Conservation (phyloP, 2,888 invertebrate species). For the Tortricodes alternella region DNA sequence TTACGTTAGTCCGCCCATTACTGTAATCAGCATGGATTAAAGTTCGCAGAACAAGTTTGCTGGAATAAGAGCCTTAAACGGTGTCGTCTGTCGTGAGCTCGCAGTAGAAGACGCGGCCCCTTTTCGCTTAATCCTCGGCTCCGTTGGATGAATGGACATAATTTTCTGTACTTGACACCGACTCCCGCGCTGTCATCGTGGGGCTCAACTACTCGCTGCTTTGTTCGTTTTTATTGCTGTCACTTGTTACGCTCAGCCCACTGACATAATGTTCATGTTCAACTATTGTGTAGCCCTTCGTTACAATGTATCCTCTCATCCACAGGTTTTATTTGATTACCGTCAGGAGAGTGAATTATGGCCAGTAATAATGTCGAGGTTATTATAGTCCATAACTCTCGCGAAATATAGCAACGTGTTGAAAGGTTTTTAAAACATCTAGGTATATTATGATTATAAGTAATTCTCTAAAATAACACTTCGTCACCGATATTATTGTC, state of each 20-base stretch:
- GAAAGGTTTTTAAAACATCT: no score
- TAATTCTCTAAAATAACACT: no score
- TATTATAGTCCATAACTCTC: background rate
- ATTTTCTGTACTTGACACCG: constrained; percentile 80
- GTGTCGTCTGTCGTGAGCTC: constrained; percentile 50
- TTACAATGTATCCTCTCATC: constrained; percentile 26
- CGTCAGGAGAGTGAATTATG: constrained; percentile 7
- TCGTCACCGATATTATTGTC: no score
- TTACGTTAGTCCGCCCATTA: constrained; percentile 7
- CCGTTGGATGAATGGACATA: constrained; percentile 77
- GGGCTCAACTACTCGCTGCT: constrained; percentile 56
- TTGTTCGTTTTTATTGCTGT: constrained; percentile 71
- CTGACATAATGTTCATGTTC: constrained; percentile 24
- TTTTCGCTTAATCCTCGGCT: constrained; percentile 72
- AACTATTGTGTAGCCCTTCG: constrained; percentile 19
- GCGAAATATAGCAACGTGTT: no score
- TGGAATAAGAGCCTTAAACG: constrained; percentile 30
- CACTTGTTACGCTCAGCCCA: constrained; percentile 46
- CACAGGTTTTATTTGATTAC: constrained; percentile 28
- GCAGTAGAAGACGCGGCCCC: constrained; percentile 69
- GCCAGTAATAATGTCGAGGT: constrained; percentile 8
- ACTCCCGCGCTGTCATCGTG: constrained; percentile 70
- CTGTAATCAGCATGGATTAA: constrained; percentile 29
- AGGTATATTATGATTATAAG: no score
- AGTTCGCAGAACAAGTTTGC: constrained; percentile 24